These are phyloP conservation scores for Tetragonula clypearis DNA, from an alignment of 1,140 invertebrate genomes.

Conservation along the genomic window DNA sequence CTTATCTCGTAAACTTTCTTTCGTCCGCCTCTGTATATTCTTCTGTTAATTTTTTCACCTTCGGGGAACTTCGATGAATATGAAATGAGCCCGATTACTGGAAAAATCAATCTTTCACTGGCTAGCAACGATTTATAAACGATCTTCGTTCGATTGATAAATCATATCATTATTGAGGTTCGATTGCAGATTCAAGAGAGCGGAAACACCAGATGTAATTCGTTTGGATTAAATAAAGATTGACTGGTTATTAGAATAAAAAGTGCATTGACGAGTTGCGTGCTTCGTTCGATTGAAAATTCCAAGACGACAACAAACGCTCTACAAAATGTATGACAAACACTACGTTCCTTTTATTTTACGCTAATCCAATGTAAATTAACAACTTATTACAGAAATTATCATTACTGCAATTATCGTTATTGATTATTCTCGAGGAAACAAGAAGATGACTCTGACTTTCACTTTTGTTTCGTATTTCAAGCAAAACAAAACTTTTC, in stretches of 20 bases:
- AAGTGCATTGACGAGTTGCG: too few relatives aligned
- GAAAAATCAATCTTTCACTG: background rate
- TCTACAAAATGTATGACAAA: too few relatives aligned
- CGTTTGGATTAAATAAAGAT: background rate
- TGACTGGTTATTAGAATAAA: background rate
- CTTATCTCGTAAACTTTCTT: too few relatives aligned
- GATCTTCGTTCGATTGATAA: background rate
- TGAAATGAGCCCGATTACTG: background rate
- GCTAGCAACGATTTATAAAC: background rate
- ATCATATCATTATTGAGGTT: background rate
- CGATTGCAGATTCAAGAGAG: background rate
- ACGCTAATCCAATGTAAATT: too few relatives aligned
- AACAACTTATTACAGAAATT: too few relatives aligned
- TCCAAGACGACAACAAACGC: too few relatives aligned
- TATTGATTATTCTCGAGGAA: too few relatives aligned
- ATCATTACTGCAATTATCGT: too few relatives aligned
- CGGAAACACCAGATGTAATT: background rate
- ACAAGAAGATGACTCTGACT: too few relatives aligned
- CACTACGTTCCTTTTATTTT: too few relatives aligned
- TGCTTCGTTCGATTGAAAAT: background rate
- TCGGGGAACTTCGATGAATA: background rate
- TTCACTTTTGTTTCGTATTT: too few relatives aligned
- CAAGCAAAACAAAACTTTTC: too few relatives aligned
- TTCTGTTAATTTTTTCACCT: slow-evolving; percentile 10
- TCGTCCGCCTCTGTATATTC: background rate